Conservation (phyloP, 1,140 invertebrate genomes). For the Neelides sp. region DNA sequence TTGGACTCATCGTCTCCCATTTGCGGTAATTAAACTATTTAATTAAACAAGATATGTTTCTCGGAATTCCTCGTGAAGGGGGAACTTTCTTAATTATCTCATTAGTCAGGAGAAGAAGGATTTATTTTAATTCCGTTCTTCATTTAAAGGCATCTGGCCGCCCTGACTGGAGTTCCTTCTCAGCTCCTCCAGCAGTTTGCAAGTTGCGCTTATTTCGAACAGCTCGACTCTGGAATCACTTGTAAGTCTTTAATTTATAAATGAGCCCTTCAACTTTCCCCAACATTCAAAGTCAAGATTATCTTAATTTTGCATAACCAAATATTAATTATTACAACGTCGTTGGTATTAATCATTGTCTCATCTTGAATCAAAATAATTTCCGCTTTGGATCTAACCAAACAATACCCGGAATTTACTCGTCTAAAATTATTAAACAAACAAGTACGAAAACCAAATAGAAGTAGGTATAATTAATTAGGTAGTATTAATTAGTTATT, state of each 20-base stretch:
- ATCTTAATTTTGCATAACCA: too few species aligned
- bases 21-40: conserved; percentile 34
- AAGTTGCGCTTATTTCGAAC: conserved; percentile 58
- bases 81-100: conserved; percentile 22
- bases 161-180: conserved; percentile 53
- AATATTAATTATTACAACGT: background rate
- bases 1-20: conserved; percentile 49
- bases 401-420: background rate
- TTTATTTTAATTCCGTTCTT: background rate
- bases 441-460: too few species aligned
- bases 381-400: background rate
- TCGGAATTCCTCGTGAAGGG: conserved; percentile 32
- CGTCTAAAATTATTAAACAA: background rate
- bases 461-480: too few species aligned
- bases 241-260: conserved; percentile 44
- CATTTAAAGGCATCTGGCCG: conserved; percentile 35
- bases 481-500: too few species aligned
- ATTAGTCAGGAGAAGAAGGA: background rate
- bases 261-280: background rate
- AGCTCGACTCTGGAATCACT: conserved; percentile 62
- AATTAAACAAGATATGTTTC: background rate
- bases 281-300: background rate
- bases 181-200: conserved; percentile 60
- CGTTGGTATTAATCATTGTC: background rate
- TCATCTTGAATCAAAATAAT: conserved; percentile 2